Conservation (phyloP, 2,888 invertebrate species). For the Nephrotoma appendiculata region DNA sequence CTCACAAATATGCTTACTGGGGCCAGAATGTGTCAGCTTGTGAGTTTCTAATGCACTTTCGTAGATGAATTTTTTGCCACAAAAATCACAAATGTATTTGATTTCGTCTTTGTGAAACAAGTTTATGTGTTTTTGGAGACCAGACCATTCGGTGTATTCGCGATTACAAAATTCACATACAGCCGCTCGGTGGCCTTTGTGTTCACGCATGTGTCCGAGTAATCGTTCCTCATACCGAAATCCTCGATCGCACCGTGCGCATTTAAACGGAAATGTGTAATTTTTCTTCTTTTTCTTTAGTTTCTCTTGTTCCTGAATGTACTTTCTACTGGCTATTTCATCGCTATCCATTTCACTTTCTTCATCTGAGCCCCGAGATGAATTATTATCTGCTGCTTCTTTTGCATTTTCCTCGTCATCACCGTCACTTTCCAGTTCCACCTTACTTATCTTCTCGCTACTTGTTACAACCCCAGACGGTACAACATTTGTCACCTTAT, state of each 20-base stretch:
- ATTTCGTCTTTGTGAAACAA: neutral
- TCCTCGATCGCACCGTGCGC: neutral
- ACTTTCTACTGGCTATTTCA: neutral
- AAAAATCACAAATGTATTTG: constrained; percentile 1
- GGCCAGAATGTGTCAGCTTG: neutral
- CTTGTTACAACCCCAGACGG: neutral
- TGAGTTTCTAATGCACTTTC: constrained; percentile 2
- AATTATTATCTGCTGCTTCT: neutral
- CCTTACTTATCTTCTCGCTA: neutral
- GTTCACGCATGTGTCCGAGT: neutral
- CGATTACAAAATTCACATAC: constrained; percentile 2
- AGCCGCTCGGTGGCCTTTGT: neutral
- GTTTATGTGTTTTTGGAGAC: neutral
- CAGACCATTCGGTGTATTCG: constrained; percentile 3
- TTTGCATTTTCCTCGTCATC: neutral
- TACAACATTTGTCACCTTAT: neutral
- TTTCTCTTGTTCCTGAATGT: neutral
- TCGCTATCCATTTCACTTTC: neutral
- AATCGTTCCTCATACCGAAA: constrained; percentile 1
- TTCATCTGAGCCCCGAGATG: neutral
- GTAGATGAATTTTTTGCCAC: constrained; percentile 1
- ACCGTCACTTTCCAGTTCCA: neutral
- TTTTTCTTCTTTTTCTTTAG: neutral
- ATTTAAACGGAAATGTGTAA: neutral
- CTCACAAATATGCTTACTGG: neutral